Percentiles rank a stretch among this genome's conserved stretches.
Conservation (phyloP, 1,140 invertebrate species). For the Achroia grisella region DNA sequence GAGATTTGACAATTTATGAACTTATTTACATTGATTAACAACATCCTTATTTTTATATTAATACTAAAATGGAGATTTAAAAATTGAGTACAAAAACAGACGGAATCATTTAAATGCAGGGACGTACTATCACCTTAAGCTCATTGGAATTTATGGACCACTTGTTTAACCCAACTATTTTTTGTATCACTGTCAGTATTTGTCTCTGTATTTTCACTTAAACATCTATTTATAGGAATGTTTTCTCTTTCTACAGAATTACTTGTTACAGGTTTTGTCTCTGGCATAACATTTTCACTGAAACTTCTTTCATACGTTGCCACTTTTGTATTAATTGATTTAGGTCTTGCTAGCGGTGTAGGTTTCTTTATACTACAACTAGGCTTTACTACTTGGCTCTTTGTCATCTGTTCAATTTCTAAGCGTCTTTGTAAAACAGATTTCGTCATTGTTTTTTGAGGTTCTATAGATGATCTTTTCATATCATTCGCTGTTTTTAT, state of each 20-base stretch:
- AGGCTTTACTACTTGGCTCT: conserved; percentile 29
- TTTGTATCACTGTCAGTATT: conserved; percentile 38
- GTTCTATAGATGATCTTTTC: conserved; percentile 15
- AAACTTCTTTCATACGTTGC: conserved; percentile 49
- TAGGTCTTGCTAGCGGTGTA: conserved; percentile 37
- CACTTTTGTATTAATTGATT: conserved; percentile 54
- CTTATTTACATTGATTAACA: conserved; percentile 41
- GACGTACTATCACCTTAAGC: conserved; percentile 25
- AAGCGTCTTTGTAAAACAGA: conserved; percentile 65
- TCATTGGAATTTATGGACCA: conserved; percentile 73
- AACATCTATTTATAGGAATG: conserved; percentile 28
- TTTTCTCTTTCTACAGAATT: conserved; percentile 20
- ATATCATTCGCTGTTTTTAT: conserved; percentile 27
- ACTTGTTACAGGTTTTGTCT: conserved; percentile 13
- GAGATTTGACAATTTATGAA: conserved; percentile 33
- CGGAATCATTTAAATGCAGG: conserved; percentile 43
- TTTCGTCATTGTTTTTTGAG: conserved; percentile 48
- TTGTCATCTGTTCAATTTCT: conserved; percentile 65
- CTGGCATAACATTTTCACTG: conserved; percentile 31
- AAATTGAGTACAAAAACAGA: conserved; percentile 31
- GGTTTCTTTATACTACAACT: conserved; percentile 34
- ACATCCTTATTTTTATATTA: conserved; percentile 10
- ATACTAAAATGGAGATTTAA: conserved; percentile 11
- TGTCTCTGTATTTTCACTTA: conserved; percentile 12
- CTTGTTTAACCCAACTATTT: conserved; percentile 69